Evolutionary conservation across 2,888 invertebrate genomes (phyloP).

Genomic region (Dorcus hopei): DNA sequence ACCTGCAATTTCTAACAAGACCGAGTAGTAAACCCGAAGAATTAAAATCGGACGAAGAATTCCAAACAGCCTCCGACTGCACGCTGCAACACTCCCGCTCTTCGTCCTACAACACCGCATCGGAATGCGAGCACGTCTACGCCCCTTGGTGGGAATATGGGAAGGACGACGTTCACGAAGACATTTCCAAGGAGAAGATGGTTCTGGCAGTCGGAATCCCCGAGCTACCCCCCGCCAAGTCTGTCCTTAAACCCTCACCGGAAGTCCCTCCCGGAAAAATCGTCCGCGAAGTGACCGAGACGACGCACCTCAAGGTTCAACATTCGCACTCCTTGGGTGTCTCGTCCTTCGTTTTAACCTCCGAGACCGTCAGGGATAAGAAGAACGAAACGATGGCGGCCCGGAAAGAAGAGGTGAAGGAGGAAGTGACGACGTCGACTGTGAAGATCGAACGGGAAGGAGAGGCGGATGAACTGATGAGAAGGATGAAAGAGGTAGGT

Average conservation of each 20-base stretch:
- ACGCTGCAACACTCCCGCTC: constrained; percentile 65
- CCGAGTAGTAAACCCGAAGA: constrained; percentile 48
- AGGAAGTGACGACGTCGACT: constrained; percentile 4
- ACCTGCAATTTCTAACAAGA: constrained; percentile 29
- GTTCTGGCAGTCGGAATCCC: constrained; percentile 48
- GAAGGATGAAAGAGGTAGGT: constrained; percentile 53
- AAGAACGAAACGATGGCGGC: constrained; percentile 28
- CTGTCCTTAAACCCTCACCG: constrained; percentile 45
- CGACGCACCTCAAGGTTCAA: constrained; percentile 52
- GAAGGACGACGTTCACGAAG: constrained; percentile 45
- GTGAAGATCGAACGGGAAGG: constrained; percentile 5
- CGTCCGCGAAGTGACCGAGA: constrained; percentile 52
- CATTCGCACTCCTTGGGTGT: constrained; percentile 54
- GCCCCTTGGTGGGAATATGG: constrained; percentile 58
- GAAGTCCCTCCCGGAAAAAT: constrained; percentile 51
- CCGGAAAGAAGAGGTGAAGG: constrained; percentile 23
- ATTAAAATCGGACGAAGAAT: constrained; percentile 58
- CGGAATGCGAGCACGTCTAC: constrained; percentile 58
- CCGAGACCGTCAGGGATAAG: constrained; percentile 51
- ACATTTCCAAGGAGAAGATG: constrained; percentile 47
- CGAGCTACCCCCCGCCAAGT: constrained; percentile 40
- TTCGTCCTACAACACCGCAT: constrained; percentile 67
- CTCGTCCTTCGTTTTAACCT: constrained; percentile 54
- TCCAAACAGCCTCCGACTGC: constrained; percentile 67
- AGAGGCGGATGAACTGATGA: constrained; percentile 41